These are phyloP conservation scores for Sphaerodactylus townsendi DNA, from an alignment of 2,113 vertebrate species.

Conservation along the genomic window DNA sequence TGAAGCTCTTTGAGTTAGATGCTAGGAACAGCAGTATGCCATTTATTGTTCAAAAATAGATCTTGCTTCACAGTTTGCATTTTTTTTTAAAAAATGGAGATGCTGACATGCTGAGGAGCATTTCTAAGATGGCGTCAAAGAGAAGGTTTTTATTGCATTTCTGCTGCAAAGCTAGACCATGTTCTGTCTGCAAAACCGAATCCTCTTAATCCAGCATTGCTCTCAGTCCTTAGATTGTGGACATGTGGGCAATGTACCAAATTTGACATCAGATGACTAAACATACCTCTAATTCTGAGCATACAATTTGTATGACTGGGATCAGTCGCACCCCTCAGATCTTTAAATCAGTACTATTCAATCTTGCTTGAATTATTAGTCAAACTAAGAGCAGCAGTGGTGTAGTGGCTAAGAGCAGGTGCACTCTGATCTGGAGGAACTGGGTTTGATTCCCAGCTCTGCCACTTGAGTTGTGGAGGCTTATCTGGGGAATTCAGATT, in stretches of 20 bases:
- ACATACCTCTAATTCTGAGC: background rate
- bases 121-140: background rate
- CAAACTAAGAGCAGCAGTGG: no score
- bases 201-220: background rate
- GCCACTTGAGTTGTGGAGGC: no score
- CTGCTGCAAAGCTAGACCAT: background rate
- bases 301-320: background rate
- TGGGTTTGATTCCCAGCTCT: no score
- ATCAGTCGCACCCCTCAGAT: background rate
- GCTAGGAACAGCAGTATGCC: background rate
- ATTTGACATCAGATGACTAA: background rate
- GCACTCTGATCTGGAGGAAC: no score
- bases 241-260: background rate
- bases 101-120: background rate
- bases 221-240: background rate
- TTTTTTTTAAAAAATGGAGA: background rate
- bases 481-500: no score
- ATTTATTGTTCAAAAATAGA: background rate
- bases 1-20: background rate
- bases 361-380: no score
- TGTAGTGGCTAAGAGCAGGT: no score
- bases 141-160: background rate
- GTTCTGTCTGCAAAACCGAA: background rate
- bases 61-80: conserved; percentile 6
- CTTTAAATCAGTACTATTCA: no score